Base-by-base conservation (phyloP, 2,113 vertebrate species). In the Grallaria varia region DNA sequence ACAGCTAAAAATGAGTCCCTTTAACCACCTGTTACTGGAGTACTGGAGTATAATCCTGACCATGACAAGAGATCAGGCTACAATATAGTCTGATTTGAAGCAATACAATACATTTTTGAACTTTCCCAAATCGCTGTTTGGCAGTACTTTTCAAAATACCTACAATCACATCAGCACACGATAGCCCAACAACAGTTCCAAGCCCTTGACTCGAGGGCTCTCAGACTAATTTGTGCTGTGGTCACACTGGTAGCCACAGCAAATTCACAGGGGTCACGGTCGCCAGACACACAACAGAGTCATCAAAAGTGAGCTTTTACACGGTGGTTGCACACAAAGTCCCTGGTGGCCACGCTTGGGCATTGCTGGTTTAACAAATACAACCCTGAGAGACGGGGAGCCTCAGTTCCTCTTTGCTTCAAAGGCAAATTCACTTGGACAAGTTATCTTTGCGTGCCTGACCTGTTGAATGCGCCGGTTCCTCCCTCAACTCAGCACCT, bases 191-290 rank as follows among this genome's bases (percentile, higher is more conserved):
- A 30, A 37, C 5, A 31, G 58, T 55, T 91, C 50, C 81, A 76
- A 74, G 33, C 33, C 73, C 53, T 91, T 55, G 56, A 89, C 83
- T 90, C 30, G 28, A 84, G 89, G 90, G 73, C 69, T 84, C 64
- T 86, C 80, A 75, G 49, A 84, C 81, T 95, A 91, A 90, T 95
- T 95, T 91, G 56, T 89, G 73, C 86, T 97, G 92, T 90, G 96
- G 96, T 95, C 37, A 1, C 60, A 92, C 69, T 81, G 3, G 58
- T 78, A 89, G 91, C 93, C 94, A 84, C 95, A 95, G 93, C 56
- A 92, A 95, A 95, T 86, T 95, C 93, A 63, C 89, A 78, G 86
- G 63, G 94, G 94, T 95, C 94, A 92, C 9, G 1, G 80, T 64
- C 84, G 86, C 86, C 90, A 95, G 90, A 74, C 59, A 64, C 76